Base-by-base conservation (phyloP, 2,888 invertebrate species). In the Eupithecia inturbata region DNA sequence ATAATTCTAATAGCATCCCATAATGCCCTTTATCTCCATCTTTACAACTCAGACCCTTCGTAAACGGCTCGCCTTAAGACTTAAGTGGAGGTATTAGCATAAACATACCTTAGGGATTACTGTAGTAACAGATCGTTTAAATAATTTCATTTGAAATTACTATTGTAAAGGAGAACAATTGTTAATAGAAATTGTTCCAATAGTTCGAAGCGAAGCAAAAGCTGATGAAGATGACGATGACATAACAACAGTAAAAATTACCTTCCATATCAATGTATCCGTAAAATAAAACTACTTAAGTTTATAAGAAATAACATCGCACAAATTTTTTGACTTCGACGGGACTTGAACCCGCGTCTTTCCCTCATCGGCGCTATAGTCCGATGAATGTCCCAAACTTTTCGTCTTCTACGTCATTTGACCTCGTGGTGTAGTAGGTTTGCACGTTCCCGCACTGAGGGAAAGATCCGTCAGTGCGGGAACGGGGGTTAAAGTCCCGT, bases 11-110 rank as follows among this genome's bases (percentile, higher is more conserved):
- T 78, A 75, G 68, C 67, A 71, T 70, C 76, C 72, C 63, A 63
- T 71, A 76, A 73, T 67, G 64, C 49, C 66, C 70, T 53, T 78
- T 72, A 78, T 76, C 78, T 76, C 19, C 72, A 74, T 76, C 76
- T 75, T 74, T 73, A 76, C 78, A 77, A 73, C 71, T 70, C 63
- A 72, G 53, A 69, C 67, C 74, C 76, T 67, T 70, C 70, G 57
- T 45, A 73, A 45, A 73, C 57, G 74, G 72, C 41, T 73, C 72
- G 62, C 45, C 71, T 71, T 68, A 73, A 75, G 75, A 76, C 74
- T 78, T 74, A 78, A 76, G 26, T 60, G 68, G 66, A 64, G 67
- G 73, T 70, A 78, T 78, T 76, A 74, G 22, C 70, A 70, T 78
- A 74, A 78, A 67, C 60, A 67, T 71, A 67, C 66, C 63, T 71